A percentile compares a stretch with the other conserved stretches of the same genome.
These are phyloP conservation scores for Sminthurides aquaticus DNA, from an alignment of 2,888 invertebrate species.

Conservation along the genomic window DNA sequence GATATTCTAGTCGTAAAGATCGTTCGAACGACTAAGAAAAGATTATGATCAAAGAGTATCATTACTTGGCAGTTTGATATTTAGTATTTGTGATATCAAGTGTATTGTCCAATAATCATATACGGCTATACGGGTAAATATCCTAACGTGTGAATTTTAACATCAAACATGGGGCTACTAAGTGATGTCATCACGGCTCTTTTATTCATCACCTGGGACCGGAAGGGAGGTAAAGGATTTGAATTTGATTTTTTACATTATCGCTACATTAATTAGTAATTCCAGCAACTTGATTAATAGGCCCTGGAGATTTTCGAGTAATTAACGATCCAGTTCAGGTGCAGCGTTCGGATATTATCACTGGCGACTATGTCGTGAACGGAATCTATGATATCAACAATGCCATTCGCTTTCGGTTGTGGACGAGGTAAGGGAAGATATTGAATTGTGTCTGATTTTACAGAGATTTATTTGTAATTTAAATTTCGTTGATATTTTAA, in stretches of 20 bases:
- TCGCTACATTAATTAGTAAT: too few relatives aligned
- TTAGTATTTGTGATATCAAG: too few relatives aligned
- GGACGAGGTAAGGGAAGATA: conserved; percentile 27
- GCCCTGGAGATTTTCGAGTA: conserved; percentile 28
- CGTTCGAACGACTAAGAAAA: too few relatives aligned
- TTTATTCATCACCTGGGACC: conserved; percentile 6
- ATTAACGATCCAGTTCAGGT: conserved; percentile 30
- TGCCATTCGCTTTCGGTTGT: conserved; percentile 30
- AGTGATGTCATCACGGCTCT: conserved; percentile 1
- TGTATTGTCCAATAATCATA: too few relatives aligned
- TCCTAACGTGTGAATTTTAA: neutral
- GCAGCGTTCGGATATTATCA: conserved; percentile 20
- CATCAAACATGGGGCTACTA: conserved; percentile 6
- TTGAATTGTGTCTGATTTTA: neutral
- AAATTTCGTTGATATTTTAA: too few relatives aligned
- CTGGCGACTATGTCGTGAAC: conserved; percentile 26
- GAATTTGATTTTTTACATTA: neutral
- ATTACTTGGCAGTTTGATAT: too few relatives aligned
- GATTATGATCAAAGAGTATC: too few relatives aligned
- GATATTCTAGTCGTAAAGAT: too few relatives aligned
- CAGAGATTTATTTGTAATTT: too few relatives aligned
- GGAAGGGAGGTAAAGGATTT: conserved; percentile 17
- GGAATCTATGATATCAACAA: conserved; percentile 25
- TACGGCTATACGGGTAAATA: too few relatives aligned
- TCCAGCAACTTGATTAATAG: too few relatives aligned